phyloP scores from a whole-genome alignment of 2,888 invertebrate genomes.

The Leptura quadrifasciata region DNA sequence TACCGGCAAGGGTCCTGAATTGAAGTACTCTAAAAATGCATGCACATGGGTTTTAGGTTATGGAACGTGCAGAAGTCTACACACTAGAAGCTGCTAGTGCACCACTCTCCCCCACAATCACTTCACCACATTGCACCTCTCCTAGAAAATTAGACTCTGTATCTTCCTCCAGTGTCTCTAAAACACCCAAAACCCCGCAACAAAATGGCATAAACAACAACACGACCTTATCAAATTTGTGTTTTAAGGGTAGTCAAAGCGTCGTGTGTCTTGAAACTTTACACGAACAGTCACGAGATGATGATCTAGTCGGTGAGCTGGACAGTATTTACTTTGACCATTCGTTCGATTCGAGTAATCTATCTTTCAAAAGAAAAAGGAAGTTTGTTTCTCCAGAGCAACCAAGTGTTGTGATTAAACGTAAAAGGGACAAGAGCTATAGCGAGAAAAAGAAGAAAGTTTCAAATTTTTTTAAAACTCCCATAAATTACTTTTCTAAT shows the following conservation, averaged over 20 bases:
- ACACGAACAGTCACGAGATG: constrained; percentile 67
- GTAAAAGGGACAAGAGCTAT: constrained; percentile 68
- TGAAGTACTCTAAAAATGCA: constrained; percentile 48
- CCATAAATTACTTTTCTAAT: constrained; percentile 70
- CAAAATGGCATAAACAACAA: constrained; percentile 52
- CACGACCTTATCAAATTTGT: constrained; percentile 33
- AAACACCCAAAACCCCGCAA: constrained; percentile 50
- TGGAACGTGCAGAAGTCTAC: constrained; percentile 82
- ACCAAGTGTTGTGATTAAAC: constrained; percentile 55
- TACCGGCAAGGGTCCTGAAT: constrained; percentile 12
- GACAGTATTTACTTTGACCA: constrained; percentile 62
- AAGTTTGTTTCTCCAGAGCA: constrained; percentile 63
- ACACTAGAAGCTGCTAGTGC: constrained; percentile 80
- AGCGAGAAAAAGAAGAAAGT: constrained; percentile 68
- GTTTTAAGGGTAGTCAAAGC: constrained; percentile 52
- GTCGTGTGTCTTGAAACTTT: constrained; percentile 63
- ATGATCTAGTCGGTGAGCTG: constrained; percentile 58
- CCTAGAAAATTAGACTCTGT: constrained; percentile 46
- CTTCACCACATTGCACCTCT: constrained; percentile 62
- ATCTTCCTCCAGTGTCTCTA: constrained; percentile 2
- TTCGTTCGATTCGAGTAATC: constrained; percentile 54
- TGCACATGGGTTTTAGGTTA: constrained; percentile 78
- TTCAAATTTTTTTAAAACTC: constrained; percentile 70
- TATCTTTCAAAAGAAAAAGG: constrained; percentile 61
- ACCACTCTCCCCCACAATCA: constrained; percentile 74